Evolutionary conservation across 2,888 invertebrate genomes (phyloP).

Genomic region (Zhengitettix transpicula): DNA sequence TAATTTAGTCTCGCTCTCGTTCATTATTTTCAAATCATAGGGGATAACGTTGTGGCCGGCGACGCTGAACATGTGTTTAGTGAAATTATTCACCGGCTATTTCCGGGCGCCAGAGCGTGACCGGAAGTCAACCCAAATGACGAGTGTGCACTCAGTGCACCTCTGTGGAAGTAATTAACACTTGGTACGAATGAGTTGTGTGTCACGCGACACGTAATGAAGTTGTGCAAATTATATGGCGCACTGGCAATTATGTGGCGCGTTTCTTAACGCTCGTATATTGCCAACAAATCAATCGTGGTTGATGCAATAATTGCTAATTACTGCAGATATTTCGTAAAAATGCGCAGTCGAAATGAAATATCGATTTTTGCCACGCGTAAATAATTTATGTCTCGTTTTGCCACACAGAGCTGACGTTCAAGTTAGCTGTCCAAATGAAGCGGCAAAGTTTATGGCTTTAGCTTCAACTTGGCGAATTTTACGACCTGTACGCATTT

Average conservation of each 20-base stretch:
- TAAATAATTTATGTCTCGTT: too few relatives aligned
- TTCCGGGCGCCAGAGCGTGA: not conserved
- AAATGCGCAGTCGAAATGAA: too few relatives aligned
- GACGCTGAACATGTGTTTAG: too few relatives aligned
- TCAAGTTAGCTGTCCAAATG: too few relatives aligned
- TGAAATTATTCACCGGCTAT: not conserved
- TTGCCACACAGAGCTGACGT: too few relatives aligned
- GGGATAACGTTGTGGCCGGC: too few relatives aligned
- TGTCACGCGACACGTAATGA: not conserved
- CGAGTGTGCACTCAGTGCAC: not conserved
- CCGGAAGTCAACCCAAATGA: not conserved
- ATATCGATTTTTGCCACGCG: too few relatives aligned
- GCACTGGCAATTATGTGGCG: not conserved
- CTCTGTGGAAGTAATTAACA: not conserved
- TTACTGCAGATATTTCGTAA: not conserved
- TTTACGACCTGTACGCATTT: too few relatives aligned
- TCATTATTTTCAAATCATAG: too few relatives aligned
- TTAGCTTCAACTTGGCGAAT: too few relatives aligned
- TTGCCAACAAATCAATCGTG: not conserved
- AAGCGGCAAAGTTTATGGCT: too few relatives aligned
- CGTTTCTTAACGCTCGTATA: not conserved
- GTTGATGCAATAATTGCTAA: not conserved
- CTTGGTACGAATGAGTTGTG: not conserved
- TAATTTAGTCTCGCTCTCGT: too few relatives aligned
- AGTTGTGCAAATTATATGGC: not conserved